Conservation (phyloP, 2,113 vertebrate genomes). For the Ictalurus furcatus region DNA sequence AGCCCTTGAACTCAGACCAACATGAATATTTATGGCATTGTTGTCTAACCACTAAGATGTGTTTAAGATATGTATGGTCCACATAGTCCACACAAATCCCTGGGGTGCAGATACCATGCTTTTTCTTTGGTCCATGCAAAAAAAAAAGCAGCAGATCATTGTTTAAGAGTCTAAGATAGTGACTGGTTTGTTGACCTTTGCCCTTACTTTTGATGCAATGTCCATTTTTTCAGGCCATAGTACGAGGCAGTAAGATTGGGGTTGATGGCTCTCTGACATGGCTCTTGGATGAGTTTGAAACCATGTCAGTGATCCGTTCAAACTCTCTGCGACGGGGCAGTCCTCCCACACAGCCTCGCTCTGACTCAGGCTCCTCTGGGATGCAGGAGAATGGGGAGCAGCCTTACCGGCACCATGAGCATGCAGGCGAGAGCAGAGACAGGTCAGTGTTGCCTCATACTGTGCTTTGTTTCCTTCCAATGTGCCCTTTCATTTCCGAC, state of each 20-base stretch:
- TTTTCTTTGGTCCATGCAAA: background rate
- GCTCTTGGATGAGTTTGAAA: constrained; percentile 91
- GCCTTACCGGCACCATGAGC: constrained; percentile 59
- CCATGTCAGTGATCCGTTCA: constrained; percentile 91
- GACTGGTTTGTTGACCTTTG: background rate
- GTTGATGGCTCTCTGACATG: constrained; percentile 87
- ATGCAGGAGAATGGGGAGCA: constrained; percentile 71
- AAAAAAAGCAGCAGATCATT: background rate
- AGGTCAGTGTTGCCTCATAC: constrained; percentile 31
- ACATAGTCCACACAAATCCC: background rate
- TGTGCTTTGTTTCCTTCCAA: background rate
- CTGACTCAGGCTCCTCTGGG: constrained; percentile 68
- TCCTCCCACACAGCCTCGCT: constrained; percentile 77
- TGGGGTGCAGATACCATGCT: background rate
- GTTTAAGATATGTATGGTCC: background rate
- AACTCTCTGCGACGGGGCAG: constrained; percentile 89
- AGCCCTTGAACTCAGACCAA: background rate
- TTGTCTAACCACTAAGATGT: background rate
- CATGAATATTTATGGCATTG: background rate
- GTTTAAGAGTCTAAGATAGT: background rate
- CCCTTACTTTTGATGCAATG: background rate
- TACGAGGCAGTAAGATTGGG: constrained; percentile 84
- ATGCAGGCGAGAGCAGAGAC: constrained; percentile 50
- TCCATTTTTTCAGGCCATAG: constrained; percentile 78
- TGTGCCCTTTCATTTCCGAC: background rate